Percentiles rank a stretch among this genome's conserved stretches.
phyloP scores from a whole-genome alignment of 2,888 invertebrate genomes.

The Sinelater perroti region DNA sequence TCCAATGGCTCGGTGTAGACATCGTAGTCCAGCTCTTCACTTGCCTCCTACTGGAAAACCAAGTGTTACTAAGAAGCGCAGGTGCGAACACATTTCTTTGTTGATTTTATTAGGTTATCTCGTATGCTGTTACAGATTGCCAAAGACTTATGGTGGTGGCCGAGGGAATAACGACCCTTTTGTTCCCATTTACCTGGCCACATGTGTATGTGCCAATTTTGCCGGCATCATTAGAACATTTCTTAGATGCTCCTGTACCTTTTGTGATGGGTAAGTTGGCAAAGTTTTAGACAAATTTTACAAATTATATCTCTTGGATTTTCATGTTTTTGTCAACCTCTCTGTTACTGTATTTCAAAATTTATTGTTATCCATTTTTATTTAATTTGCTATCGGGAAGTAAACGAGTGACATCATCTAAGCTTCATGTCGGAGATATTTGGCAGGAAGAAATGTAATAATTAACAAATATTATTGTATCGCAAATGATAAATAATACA shows the following conservation, averaged over 20 bases:
- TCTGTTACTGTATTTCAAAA: too few species aligned
- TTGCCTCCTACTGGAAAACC: slow-evolving; percentile 95
- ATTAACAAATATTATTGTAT: too few species aligned
- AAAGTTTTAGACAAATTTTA: too few species aligned
- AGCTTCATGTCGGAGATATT: too few species aligned
- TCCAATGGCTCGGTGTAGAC: slow-evolving; percentile 89
- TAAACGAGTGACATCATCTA: too few species aligned
- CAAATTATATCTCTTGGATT: too few species aligned
- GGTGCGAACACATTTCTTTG: slow-evolving; percentile 64
- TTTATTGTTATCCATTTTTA: too few species aligned
- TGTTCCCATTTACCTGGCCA: slow-evolving; percentile 97
- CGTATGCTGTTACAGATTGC: slow-evolving; percentile 87
- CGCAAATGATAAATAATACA: too few species aligned
- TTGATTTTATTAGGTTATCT: slow-evolving; percentile 46
- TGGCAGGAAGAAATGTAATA: too few species aligned
- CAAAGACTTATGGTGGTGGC: slow-evolving; percentile 96
- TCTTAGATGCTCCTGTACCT: slow-evolving; percentile 98
- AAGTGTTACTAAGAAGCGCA: slow-evolving; percentile 91
- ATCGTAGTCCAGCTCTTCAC: slow-evolving; percentile 93
- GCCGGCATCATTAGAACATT: slow-evolving; percentile 93
- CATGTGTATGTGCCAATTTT: slow-evolving; percentile 99
- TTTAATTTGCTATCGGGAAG: too few species aligned
- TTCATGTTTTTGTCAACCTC: too few species aligned
- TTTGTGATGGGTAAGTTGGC: slow-evolving; percentile 92
- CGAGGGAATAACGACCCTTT: slow-evolving; percentile 87